Base-by-base conservation (phyloP, 1,140 invertebrate genomes). In the Drosophila serrata region DNA sequence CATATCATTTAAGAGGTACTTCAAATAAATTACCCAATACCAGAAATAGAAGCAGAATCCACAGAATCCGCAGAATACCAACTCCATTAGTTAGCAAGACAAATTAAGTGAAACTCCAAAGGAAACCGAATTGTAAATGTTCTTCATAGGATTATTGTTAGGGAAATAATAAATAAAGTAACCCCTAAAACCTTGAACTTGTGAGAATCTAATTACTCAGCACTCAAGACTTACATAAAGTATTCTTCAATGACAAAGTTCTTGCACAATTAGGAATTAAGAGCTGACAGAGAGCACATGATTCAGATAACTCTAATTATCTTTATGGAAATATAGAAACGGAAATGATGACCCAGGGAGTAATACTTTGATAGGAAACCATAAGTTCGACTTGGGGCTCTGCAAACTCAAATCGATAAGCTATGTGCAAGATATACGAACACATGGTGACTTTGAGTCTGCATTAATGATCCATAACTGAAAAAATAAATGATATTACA, bases 1-100 rank as follows among this genome's bases (percentile, higher is more conserved):
- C 78, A 90, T 90, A 90, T 90, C 85, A 90, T 90, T 90, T 90
- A 90, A 76, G 81, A 79, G 62, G 78, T 61, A 76, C 81, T 81
- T 86, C 57, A 74, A 79, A 90, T 90, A 90, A 90, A 90, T 90
- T 69, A 86, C 57, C 65, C 70, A 70, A 60, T 48, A 62, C 75
- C 63, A 81, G 60, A 86, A 80, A 86, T 72, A 87, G 75, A 86
- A 64, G 51, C 79, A 63, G 67, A 77, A 62, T 24, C 56, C 35
- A 15, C 61, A 48, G 60, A 81, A 42, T 67, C 42, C n/a, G 31
- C 61, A 17, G 39, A 40, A 17, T 5, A 6, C 19, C 37, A 31
- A 17, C 51, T 37, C 31, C 9, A 13, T 4, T 12, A 48, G 29
- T 9, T 12, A 17, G 48, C 31, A 19, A 19, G 17, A 17, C 8